A percentile compares a stretch with the other conserved stretches of the same genome.
phyloP scores from a whole-genome alignment of 2,113 vertebrate species.

The Scytalopus superciliaris region DNA sequence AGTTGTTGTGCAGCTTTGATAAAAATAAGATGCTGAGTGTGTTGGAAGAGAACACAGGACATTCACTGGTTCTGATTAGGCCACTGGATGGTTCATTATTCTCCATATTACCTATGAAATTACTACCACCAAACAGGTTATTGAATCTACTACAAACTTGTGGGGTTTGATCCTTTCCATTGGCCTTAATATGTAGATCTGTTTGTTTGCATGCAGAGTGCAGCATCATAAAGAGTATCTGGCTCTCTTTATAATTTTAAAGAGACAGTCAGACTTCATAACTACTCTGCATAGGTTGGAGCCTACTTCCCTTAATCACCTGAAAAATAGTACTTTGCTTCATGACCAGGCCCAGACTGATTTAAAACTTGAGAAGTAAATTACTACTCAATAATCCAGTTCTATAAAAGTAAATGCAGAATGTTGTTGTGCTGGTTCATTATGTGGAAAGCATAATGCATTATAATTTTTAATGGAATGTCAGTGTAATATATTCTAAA shows the following conservation, averaged over 20 bases:
- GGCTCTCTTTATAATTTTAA: neutral
- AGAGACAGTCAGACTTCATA: neutral
- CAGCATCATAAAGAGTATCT: neutral
- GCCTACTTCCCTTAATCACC: neutral
- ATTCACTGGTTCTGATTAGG: neutral
- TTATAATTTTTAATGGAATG: neutral
- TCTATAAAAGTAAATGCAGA: neutral
- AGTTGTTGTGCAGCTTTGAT: neutral
- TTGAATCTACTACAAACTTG: neutral
- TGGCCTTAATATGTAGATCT: neutral
- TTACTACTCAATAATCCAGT: neutral
- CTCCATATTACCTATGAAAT: neutral
- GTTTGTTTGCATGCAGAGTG: neutral
- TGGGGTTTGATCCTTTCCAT: neutral
- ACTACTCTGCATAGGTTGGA: neutral
- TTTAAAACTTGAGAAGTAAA: conserved; percentile 19
- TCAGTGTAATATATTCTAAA: neutral
- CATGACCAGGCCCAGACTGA: neutral
- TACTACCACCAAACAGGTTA: neutral
- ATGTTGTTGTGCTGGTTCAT: neutral
- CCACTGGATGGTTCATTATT: neutral
- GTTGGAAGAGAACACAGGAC: neutral
- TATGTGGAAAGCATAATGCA: neutral
- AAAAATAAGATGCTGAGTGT: neutral
- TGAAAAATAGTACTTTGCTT: neutral